Percentiles rank a stretch among this genome's conserved stretches.
phyloP scores from a whole-genome alignment of 2,888 invertebrate species.

The Lamellibrachia columna region DNA sequence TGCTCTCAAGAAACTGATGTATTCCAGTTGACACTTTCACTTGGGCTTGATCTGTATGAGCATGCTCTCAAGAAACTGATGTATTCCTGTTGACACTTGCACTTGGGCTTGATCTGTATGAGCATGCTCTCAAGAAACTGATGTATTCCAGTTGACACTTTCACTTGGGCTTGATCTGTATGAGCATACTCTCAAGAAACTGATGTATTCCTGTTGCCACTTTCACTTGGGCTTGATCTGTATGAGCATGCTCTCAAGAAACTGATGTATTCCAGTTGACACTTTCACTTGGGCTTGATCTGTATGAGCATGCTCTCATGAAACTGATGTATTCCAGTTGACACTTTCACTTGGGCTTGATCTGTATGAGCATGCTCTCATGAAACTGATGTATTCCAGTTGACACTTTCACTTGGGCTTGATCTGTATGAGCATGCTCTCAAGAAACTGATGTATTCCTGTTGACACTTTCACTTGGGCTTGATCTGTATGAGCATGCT shows the following conservation, averaged over 20 bases:
- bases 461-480: background rate
- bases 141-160: background rate
- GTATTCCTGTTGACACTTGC: background rate
- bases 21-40: background rate
- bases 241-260: background rate
- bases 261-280: background rate
- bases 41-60: background rate
- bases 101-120: background rate
- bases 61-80: background rate
- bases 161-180: background rate
- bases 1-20: background rate
- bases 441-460: too few relatives aligned
- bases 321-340: background rate
- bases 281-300: background rate
- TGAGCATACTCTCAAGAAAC: background rate
- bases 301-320: background rate
- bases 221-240: background rate
- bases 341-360: background rate
- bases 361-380: background rate
- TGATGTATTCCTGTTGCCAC: background rate
- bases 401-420: background rate
- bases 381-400: too few relatives aligned
- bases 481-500: background rate
- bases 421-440: background rate
- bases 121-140: background rate